Evolutionary conservation across 2,888 invertebrate genomes (phyloP), one percentile per base, ranked within the genome.

Genomic region (Arctia plantaginis): DNA sequence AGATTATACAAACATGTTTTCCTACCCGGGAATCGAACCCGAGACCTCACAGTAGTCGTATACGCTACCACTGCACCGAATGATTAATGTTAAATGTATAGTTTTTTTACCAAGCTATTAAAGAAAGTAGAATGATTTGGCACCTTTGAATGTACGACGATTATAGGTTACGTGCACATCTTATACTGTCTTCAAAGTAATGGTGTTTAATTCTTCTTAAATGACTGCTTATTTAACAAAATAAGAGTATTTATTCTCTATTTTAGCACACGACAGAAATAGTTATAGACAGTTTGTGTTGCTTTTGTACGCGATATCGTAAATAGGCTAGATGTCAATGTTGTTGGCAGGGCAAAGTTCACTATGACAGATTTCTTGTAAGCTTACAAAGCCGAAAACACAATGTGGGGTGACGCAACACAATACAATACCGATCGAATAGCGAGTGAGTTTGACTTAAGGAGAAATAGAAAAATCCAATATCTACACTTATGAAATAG

Each of bases 311-410:
- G 65, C 66, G 75, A 74, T 78, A 70, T 69, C 81, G 70, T 78
- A 80, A 80, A 84, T 82, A 81, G 79, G 74, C 71, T 75, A 76
- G 78, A 75, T 79, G 79, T 75, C 84, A 82, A 59, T 81, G 84
- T 79, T 80, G 64, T 77, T 84, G 81, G 80, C 84, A 83, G 74
- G 78, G 72, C 62, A 76, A 79, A 81, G 78, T 85, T 82, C 74
- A 76, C 69, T 72, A 62, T 75, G 79, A 81, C 77, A 79, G 77
- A 84, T 78, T 81, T 80, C 69, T 82, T 77, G 77, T 80, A 74
- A 75, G 75, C 67, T 77, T 72, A 82, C 78, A 78, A 79, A 80
- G 79, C 76, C 77, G 77, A 74, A 79, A 78, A 76, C 69, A 80
- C 82, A 80, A 78, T 77, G 76, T 74, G 72, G 78, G 75, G 79